Evolutionary conservation across 2,888 invertebrate species (phyloP), one percentile per base, ranked within the genome.

Genomic region (Strigamia maritima): DNA sequence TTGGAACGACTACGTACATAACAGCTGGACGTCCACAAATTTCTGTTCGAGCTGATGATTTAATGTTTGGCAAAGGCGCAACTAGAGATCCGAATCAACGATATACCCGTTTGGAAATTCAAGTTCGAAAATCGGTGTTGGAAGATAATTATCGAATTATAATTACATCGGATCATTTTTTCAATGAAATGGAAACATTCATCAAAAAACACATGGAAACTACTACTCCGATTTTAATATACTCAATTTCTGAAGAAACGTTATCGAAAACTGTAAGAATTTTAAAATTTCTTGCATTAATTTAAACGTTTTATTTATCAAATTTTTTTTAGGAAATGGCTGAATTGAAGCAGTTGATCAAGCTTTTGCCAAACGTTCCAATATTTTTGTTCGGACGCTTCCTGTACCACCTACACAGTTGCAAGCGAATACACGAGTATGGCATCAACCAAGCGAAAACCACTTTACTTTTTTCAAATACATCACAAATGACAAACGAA

Each of bases 21-120:
- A 90, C 90, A 79, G 90, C 91, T 83, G 90, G 91, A 83, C 88
- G 88, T 78, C 88, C 90, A 1, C 92, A 92, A 92, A 89, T 89
- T 0, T 90, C 90, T 0, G 87, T 93, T 81, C 86, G 89, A 65
- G 89, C 90, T 85, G 93, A 87, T 82, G 82, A 86, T 6, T 84
- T 85, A 80, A 82, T 87, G 26, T 80, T 80, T 22, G 81, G 80
- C 74, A 80, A 26, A 82, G 81, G 2, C 76, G 60, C n/a, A 81
- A 82, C 40, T 12, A 75, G 8, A 19, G 60, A 78, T 22, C n/a
- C 16, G 22, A 49, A 19, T 4, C 78, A 78, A 65, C n/a, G 16
- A 86, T 89, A 14, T 91, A 92, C 92, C 0, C 89, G 92, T 1
- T 85, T 94, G 35, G 94, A 94, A 87, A 89, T 94, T 12, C 91